Evolutionary conservation across 1,140 invertebrate genomes (phyloP), one percentile per base, ranked within the genome.

Genomic region (Maconellicoccus hirsutus): DNA sequence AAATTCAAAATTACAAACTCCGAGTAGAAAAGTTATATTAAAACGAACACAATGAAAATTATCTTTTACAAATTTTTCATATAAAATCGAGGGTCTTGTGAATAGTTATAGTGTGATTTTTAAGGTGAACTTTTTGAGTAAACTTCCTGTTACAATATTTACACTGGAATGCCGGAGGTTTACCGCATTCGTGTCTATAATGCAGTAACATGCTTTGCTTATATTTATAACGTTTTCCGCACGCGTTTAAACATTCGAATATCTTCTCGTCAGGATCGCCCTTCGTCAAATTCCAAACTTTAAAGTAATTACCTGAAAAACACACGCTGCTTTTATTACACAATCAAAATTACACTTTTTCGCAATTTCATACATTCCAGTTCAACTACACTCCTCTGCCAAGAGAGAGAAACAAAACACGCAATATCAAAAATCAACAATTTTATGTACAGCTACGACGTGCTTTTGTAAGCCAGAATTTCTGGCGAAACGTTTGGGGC

Each of bases 401-500:
- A n/a, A n/a, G 29, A 33, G 29, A 6, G 4, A 33, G 12, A 3
- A 33, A 33, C 29, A 33, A 33, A 33, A 33, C 12, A n/a, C n/a
- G n/a, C n/a, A n/a, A n/a, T n/a, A n/a, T 52, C n/a, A 52, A 52
- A 52, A 52, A 19, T 52, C 42, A 19, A 52, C 6, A 52, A 19
- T 2, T 52, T 72, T 72, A 23, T 61, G 81, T 80, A 74, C 80
- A 80, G 74, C 81, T 79, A 23, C 80, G 81, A 80, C 72, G 59
- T 79, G 79, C 0, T 78, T 79, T 19, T 72, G 72, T 10, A 75
- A 71, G 38, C 72, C 72, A 66, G 71, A 70, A 16, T 74, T 74
- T 72, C 80, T 78, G n/a, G 81, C 80, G 42, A 81, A 82, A 74
- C 80, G 81, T 73, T 86, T 84, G 21, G 26, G 29, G 75, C 84